These are phyloP conservation scores for Panulirus ornatus DNA, from an alignment of 1,140 invertebrate genomes.

Conservation along the genomic window DNA sequence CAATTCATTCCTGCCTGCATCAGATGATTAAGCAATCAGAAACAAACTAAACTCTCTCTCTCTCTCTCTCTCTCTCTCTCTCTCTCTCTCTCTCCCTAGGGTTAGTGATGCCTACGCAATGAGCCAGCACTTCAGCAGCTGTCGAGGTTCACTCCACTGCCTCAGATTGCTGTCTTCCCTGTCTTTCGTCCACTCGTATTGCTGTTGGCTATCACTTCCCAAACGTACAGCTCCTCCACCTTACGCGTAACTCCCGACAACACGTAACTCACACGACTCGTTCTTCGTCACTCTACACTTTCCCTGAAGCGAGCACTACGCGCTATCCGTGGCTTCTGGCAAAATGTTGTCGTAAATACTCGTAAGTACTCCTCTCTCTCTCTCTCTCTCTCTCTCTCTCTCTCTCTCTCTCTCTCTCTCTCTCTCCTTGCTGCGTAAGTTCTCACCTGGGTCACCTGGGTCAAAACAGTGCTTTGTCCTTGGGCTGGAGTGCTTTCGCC, in stretches of 20 bases:
- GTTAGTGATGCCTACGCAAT: too few relatives aligned
- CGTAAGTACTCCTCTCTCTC: background rate
- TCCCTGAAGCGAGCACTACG: background rate
- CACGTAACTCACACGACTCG: too few relatives aligned
- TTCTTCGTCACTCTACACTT: background rate
- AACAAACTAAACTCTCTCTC: background rate
- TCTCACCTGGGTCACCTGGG: background rate
- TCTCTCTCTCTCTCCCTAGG: conserved; percentile 45
- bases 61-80: conserved; percentile 41
- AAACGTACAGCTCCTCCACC: too few relatives aligned
- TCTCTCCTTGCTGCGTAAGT: background rate
- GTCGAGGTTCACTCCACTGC: too few relatives aligned
- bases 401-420: conserved; percentile 9
- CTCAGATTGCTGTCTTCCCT: background rate
- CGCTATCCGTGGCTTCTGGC: too few relatives aligned
- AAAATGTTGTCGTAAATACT: too few relatives aligned
- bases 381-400: conserved; percentile 15
- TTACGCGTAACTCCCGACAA: too few relatives aligned
- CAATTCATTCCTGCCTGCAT: background rate
- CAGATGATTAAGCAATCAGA: background rate
- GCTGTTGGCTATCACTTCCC: background rate
- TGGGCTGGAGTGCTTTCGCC: background rate
- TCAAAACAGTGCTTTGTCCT: background rate
- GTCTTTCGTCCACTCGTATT: background rate
- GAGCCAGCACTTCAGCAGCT: too few relatives aligned